Base-by-base conservation (phyloP, 2,888 invertebrate genomes). In the Trisateles emortualis region DNA sequence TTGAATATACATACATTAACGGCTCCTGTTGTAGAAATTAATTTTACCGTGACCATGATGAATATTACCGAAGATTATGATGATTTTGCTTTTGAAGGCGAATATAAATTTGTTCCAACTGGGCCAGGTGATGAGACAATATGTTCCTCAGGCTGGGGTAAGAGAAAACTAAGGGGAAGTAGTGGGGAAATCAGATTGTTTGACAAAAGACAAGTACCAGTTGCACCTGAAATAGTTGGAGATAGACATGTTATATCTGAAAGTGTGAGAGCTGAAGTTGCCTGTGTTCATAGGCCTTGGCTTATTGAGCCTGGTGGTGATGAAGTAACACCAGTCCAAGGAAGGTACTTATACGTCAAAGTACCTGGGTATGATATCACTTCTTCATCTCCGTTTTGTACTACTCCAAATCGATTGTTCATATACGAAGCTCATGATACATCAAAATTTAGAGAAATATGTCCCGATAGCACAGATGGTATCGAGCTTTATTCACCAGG, bases 11-110 rank as follows among this genome's bases (percentile, higher is more conserved):
- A 95, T 60, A 95, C 96, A 16, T 92, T 96, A 59, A 95, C 96
- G 10, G 95, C 96, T 1, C 94, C 94, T 42, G 94, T 95, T 50
- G 94, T 97, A 6, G 95, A 96, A 81, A 94, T 97, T 0, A 95
- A 95, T 76, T 96, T 97, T 79, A 94, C 95, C 14, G 94, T 97
- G 5, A 95, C 95, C 10, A 94, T 95, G 81, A 96, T 97, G 97
- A 95, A 96, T 86, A 95, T 96, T 51, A 95, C 96, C 5, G 96
- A 97, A 85, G 96, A 97, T 88, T 96, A 96, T 76, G 94, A 95
- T 51, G 95, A 96, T 78, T 96, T 96, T 84, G 95, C 95, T 78
- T 96, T 97, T 86, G 96, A 97, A 74, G 96, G 95, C 0, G 95
- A 94, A 79, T 96, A 95, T 71, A 95, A 95, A 77, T 95, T 95